These are phyloP conservation scores for Brachionus koreanus DNA, from an alignment of 1,140 invertebrate genomes.

Conservation along the genomic window DNA sequence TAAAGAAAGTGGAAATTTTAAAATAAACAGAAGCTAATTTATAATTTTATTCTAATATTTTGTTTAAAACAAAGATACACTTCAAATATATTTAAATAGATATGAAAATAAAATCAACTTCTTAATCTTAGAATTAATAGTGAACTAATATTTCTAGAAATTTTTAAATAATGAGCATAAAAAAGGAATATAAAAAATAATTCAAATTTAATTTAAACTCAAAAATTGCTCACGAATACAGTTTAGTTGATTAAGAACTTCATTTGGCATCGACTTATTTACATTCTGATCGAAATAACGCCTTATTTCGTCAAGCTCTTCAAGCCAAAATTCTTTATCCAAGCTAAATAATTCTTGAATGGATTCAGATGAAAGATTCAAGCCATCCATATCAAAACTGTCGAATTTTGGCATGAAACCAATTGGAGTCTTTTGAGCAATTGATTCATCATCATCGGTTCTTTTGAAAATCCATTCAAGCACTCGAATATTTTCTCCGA, in stretches of 20 bases:
- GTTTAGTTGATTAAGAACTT: conserved; percentile 71
- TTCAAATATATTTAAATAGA: not conserved
- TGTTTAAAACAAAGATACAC: not conserved
- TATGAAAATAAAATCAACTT: not conserved
- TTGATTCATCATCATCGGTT: conserved; percentile 67
- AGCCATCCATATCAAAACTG: conserved; percentile 68
- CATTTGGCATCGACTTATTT: conserved; percentile 74
- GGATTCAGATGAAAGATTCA: conserved; percentile 65
- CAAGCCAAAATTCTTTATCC: conserved; percentile 83
- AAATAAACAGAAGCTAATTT: not conserved
- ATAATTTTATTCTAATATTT: no score
- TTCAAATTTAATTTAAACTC: not conserved
- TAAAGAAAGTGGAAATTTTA: not conserved
- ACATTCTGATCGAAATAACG: conserved; percentile 89
- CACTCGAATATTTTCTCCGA: conserved; percentile 92
- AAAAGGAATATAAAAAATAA: not conserved
- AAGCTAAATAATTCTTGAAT: conserved; percentile 77
- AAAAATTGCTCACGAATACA: conserved; percentile 67
- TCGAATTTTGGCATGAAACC: conserved; percentile 53
- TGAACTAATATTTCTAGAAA: not conserved
- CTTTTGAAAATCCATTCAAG: conserved; percentile 87
- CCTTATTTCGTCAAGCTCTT: conserved; percentile 73
- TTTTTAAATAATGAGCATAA: not conserved
- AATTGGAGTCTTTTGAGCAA: conserved; percentile 51
- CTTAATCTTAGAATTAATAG: not conserved